Conservation (phyloP, 2,797 vertebrate species). For the Clarias fuscus region DNA sequence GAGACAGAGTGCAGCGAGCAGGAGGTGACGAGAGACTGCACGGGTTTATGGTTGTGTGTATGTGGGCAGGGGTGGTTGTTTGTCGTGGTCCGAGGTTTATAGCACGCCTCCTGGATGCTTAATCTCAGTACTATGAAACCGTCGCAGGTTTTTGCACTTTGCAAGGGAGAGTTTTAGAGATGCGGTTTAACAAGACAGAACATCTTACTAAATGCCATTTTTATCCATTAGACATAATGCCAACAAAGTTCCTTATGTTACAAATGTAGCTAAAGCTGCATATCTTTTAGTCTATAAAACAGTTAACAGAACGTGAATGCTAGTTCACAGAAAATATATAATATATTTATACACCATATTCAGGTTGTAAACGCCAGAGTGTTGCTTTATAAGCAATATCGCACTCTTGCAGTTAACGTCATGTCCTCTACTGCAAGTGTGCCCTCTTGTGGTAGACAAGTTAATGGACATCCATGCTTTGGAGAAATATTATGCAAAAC, state of each 20-base stretch:
- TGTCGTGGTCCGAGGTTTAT: slow-evolving; percentile 51
- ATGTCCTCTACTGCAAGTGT: too few relatives aligned
- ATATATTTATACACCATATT: not conserved
- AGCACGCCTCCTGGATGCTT: slow-evolving; percentile 3
- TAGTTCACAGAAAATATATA: not conserved
- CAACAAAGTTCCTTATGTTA: not conserved
- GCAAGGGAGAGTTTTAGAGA: not conserved
- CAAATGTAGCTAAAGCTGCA: not conserved
- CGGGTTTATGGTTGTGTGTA: slow-evolving; percentile 64
- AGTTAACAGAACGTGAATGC: not conserved
- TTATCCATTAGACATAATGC: not conserved
- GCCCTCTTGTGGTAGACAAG: too few relatives aligned
- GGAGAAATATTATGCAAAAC: too few relatives aligned
- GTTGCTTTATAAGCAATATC: not conserved
- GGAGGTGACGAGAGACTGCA: slow-evolving; percentile 53
- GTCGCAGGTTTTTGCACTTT: too few relatives aligned
- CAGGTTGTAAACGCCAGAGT: not conserved
- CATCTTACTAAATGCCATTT: not conserved
- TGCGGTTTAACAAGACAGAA: not conserved
- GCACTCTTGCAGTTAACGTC: too few relatives aligned
- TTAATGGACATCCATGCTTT: too few relatives aligned
- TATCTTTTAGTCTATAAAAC: not conserved
- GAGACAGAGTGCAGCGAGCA: not conserved
- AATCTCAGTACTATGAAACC: too few relatives aligned
- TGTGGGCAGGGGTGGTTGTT: too few relatives aligned